These are phyloP conservation scores for Lichenostomus cassidix DNA, from an alignment of 2,113 vertebrate species.

Conservation along the genomic window DNA sequence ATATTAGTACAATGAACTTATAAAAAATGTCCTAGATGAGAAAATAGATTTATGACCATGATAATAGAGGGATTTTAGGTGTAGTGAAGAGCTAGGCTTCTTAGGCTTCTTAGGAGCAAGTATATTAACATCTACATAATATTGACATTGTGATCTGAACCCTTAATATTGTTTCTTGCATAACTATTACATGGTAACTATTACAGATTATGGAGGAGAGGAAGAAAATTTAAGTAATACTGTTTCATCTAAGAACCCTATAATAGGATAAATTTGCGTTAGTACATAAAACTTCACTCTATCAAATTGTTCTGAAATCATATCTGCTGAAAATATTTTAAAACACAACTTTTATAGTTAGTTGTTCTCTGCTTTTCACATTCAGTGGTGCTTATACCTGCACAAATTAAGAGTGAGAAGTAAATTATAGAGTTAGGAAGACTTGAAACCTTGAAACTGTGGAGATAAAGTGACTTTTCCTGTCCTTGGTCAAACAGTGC, in stretches of 20 bases:
- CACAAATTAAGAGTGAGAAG: not conserved
- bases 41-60: not conserved
- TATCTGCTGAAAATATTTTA: not conserved
- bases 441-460: not conserved
- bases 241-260: not conserved
- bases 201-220: not conserved
- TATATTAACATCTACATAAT: not conserved
- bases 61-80: not conserved
- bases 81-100: not conserved
- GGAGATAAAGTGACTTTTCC: not conserved
- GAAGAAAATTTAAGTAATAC: not conserved
- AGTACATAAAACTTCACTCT: not conserved
- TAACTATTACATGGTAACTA: not conserved
- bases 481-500: not conserved
- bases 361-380: not conserved
- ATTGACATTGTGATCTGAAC: not conserved
- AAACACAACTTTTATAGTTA: not conserved
- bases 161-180: not conserved
- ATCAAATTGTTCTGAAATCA: not conserved
- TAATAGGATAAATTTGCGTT: not conserved
- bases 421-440: not conserved
- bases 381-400: not conserved
- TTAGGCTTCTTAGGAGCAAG: not conserved
- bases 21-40: not conserved
- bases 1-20: not conserved